A percentile compares a stretch with the other conserved stretches of the same genome.
phyloP scores from a whole-genome alignment of 2,113 vertebrate species.

The Ardeotis arabs region DNA sequence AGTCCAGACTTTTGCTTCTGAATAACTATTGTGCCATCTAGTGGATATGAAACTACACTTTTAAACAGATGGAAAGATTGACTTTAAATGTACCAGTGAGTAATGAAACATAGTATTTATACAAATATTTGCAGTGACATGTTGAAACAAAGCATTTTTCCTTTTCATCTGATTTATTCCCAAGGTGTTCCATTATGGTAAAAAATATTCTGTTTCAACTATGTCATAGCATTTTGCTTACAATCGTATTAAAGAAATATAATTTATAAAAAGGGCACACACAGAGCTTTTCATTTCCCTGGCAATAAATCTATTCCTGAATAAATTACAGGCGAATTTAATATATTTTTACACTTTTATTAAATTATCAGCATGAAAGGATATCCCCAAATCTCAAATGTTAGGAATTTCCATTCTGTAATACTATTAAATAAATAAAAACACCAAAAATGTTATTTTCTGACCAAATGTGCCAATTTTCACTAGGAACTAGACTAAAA shows the following conservation, averaged over 20 bases:
- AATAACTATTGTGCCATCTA: constrained; percentile 60
- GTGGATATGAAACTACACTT: not conserved
- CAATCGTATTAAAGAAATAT: not conserved
- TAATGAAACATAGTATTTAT: not conserved
- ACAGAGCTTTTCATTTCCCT: not conserved
- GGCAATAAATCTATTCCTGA: not conserved
- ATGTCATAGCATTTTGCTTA: not conserved
- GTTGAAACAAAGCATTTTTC: not conserved
- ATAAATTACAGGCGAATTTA: not conserved
- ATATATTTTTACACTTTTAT: not conserved
- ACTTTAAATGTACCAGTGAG: not conserved
- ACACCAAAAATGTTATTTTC: not conserved
- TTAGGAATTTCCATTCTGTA: not conserved
- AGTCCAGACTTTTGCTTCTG: not conserved
- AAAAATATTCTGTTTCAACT: not conserved
- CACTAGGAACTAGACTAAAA: not conserved
- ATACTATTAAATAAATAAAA: not conserved
- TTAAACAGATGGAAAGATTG: not conserved
- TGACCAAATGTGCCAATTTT: not conserved
- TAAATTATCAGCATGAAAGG: not conserved
- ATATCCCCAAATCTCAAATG: not conserved
- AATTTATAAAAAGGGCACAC: not conserved
- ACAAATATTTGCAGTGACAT: not conserved
- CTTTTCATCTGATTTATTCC: not conserved
- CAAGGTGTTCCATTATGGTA: not conserved